These are phyloP conservation scores for Takifugu rubripes DNA, from an alignment of 2,797 vertebrate species.

Conservation along the genomic window DNA sequence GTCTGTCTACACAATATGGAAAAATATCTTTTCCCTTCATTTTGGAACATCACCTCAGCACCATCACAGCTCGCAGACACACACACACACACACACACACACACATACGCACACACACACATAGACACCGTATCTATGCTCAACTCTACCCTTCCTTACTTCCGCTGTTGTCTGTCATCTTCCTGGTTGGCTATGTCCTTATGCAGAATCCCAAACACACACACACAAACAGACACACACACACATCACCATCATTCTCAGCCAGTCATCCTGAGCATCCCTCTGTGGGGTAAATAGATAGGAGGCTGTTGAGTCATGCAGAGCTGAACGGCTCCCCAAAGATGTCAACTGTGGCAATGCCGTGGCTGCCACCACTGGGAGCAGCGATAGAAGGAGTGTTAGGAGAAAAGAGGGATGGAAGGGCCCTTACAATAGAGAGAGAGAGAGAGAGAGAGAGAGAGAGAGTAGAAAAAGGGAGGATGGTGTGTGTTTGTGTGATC, in stretches of 20 bases:
- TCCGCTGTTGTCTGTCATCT: slow-evolving; percentile 11
- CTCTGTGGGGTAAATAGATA: slow-evolving; percentile 49
- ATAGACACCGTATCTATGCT: slow-evolving; percentile 43
- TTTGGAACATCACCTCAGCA: slow-evolving; percentile 60
- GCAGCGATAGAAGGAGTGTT: neutral
- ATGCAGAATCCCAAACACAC: slow-evolving; percentile 49
- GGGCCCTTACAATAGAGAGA: slow-evolving; percentile 21
- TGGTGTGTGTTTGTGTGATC: slow-evolving; percentile 18
- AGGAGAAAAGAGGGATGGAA: neutral
- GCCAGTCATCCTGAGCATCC: slow-evolving; percentile 57
- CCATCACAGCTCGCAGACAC: slow-evolving; percentile 48
- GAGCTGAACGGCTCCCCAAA: slow-evolving; percentile 39
- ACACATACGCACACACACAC: slow-evolving; percentile 27
- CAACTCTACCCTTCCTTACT: slow-evolving; percentile 30
- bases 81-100: slow-evolving; percentile 10
- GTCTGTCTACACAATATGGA: slow-evolving; percentile 38
- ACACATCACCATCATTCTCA: slow-evolving; percentile 31
- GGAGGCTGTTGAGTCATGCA: slow-evolving; percentile 45
- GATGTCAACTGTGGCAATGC: slow-evolving; percentile 15
- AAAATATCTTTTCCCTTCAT: slow-evolving; percentile 26
- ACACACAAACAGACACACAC: slow-evolving; percentile 56
- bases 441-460: slow-evolving; percentile 15
- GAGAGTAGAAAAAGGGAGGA: slow-evolving; percentile 30
- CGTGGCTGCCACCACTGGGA: slow-evolving; percentile 23
- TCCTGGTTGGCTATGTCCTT: slow-evolving; percentile 32